A percentile compares a stretch with the other conserved stretches of the same genome.
phyloP scores from a whole-genome alignment of 1,140 invertebrate species.

The Akabosia matsudoensis region DNA sequence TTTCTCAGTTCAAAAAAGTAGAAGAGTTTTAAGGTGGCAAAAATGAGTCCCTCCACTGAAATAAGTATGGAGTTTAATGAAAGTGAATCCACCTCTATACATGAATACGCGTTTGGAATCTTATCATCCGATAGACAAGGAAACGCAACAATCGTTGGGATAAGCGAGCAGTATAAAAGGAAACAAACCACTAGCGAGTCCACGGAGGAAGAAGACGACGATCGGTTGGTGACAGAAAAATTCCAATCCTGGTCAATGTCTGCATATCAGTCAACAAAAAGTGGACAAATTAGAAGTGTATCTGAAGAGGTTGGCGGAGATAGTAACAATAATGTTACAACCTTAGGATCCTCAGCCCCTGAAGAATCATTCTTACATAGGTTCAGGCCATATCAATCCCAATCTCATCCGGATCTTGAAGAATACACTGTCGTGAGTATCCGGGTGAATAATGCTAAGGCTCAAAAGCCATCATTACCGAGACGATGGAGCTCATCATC shows the following conservation, averaged over 20 bases:
- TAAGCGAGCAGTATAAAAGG: not conserved
- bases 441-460: too few species aligned
- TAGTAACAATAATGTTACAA: not conserved
- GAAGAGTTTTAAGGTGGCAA: not conserved
- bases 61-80: not conserved
- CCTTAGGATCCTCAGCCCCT: not conserved
- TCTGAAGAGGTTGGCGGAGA: not conserved
- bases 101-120: constrained; percentile 33
- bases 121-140: constrained; percentile 6
- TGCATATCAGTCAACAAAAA: constrained; percentile 22
- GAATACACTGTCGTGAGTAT: too few species aligned
- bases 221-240: not conserved
- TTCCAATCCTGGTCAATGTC: constrained; percentile 25
- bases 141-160: not conserved
- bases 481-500: not conserved
- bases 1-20: too few species aligned
- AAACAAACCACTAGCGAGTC: not conserved
- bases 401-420: too few species aligned
- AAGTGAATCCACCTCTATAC: not conserved
- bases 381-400: too few species aligned
- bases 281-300: not conserved
- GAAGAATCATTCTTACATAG: too few species aligned
- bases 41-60: not conserved
- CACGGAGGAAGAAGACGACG: not conserved
- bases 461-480: not conserved